phyloP scores from a whole-genome alignment of 2,888 invertebrate species.

The Melikaiella ostensackeni region DNA sequence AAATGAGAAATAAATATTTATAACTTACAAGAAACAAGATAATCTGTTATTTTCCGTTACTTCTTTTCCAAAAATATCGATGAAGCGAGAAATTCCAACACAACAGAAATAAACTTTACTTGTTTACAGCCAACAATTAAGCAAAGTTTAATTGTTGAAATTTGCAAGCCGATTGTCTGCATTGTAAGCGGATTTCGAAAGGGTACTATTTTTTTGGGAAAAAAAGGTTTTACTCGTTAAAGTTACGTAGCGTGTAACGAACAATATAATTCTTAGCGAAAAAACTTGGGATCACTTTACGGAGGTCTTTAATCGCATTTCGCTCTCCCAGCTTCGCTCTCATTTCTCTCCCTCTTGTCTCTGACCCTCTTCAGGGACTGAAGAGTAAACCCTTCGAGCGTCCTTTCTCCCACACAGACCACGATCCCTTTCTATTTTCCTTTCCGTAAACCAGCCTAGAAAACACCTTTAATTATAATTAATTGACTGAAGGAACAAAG shows the following conservation, averaged over 20 bases:
- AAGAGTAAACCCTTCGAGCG: conserved; percentile 54
- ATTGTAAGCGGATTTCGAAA: conserved; percentile 39
- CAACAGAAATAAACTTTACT: background rate
- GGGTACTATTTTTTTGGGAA: conserved; percentile 12
- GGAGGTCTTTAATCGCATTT: conserved; percentile 62
- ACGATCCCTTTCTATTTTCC: conserved; percentile 29
- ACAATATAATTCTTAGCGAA: conserved; percentile 40
- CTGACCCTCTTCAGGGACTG: conserved; percentile 48
- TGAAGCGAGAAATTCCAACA: background rate
- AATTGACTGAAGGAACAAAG: conserved; percentile 60
- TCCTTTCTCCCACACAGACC: conserved; percentile 39
- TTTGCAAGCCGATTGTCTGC: conserved; percentile 42
- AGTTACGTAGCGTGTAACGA: conserved; percentile 34
- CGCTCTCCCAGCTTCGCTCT: conserved; percentile 43
- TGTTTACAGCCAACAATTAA: conserved; percentile 20
- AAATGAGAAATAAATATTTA: no score
- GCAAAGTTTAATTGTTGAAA: conserved; percentile 43
- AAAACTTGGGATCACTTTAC: conserved; percentile 66
- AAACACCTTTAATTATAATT: conserved; percentile 62
- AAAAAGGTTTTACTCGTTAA: conserved; percentile 31
- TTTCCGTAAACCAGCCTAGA: conserved; percentile 49
- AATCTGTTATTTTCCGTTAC: no score
- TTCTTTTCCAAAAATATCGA: no score
- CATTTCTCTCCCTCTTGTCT: conserved; percentile 47
- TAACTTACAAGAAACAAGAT: no score